Percentiles rank a stretch among this genome's conserved stretches.
These are phyloP conservation scores for Varecia variegata DNA, from an alignment of 2,797 vertebrate genomes.

Conservation along the genomic window DNA sequence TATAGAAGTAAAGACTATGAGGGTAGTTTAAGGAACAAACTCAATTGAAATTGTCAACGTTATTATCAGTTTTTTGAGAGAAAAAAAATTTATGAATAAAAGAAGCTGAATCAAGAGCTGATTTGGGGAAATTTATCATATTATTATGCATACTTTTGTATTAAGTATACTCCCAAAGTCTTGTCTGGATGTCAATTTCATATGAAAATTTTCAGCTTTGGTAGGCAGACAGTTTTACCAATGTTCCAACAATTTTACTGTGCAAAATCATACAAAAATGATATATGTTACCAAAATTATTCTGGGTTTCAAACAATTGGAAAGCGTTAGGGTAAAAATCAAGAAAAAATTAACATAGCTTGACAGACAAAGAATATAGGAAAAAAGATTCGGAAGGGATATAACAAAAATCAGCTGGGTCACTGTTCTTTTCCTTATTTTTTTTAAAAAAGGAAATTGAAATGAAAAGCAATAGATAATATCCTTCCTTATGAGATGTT, in stretches of 20 bases:
- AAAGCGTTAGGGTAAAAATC: not conserved
- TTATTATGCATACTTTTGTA: not conserved
- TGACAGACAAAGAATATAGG: not conserved
- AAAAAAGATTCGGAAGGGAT: not conserved
- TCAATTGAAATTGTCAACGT: not conserved
- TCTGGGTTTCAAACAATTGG: not conserved
- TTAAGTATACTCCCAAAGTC: not conserved
- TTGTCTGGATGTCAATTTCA: constrained; percentile 17
- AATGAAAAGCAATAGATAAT: not conserved
- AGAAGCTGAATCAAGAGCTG: not conserved
- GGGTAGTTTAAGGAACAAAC: not conserved
- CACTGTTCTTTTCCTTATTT: not conserved
- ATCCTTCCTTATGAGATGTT: not conserved
- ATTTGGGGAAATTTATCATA: not conserved
- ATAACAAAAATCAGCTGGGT: not conserved
- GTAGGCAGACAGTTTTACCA: not conserved
- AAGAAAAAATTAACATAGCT: not conserved
- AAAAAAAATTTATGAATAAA: not conserved
- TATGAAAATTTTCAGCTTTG: not conserved
- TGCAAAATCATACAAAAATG: not conserved
- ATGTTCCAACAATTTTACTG: not conserved
- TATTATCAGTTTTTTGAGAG: not conserved
- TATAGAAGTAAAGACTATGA: not conserved
- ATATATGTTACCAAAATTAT: constrained; percentile 20
- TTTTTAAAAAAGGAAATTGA: not conserved